A percentile compares a stretch with the other conserved stretches of the same genome.
Evolutionary conservation across 2,113 vertebrate genomes (phyloP).

Genomic region (Neomonachus schauinslandi): DNA sequence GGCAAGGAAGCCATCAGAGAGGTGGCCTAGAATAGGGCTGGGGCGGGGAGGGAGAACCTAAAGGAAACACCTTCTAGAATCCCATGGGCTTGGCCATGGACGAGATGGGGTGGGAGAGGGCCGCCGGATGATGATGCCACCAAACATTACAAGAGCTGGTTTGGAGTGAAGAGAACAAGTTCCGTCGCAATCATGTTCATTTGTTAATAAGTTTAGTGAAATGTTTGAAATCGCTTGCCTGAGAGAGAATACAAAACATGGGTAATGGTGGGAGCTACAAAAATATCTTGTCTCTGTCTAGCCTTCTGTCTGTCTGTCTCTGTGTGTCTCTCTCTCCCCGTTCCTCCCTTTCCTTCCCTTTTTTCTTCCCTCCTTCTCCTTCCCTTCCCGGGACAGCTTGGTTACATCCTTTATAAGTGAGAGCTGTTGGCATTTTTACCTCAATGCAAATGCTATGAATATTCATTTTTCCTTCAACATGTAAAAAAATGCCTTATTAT

Average conservation of each 20-base stretch:
- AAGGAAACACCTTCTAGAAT: not conserved
- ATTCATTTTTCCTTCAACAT: slow-evolving; percentile 14
- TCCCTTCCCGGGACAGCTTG: not conserved
- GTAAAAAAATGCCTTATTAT: slow-evolving; percentile 30
- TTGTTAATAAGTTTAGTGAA: not conserved
- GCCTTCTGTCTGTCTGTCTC: not conserved
- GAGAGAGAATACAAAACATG: slow-evolving; percentile 10
- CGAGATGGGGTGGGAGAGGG: not conserved
- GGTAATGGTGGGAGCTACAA: not conserved
- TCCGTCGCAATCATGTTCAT: not conserved
- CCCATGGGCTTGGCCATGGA: fast-evolving
- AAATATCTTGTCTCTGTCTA: not conserved
- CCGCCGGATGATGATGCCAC: no score
- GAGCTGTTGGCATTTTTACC: not conserved
- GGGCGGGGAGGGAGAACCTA: not conserved
- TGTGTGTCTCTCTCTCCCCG: not conserved
- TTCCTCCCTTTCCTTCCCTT: not conserved
- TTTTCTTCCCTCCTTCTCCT: no score
- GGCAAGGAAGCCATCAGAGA: not conserved
- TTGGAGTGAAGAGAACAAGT: not conserved
- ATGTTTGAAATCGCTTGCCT: not conserved
- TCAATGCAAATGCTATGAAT: not conserved
- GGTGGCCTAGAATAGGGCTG: not conserved
- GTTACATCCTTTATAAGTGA: not conserved
- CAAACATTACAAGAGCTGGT: not conserved